Percentiles rank a stretch among this genome's conserved stretches.
These are phyloP conservation scores for Apeira syringaria DNA, from an alignment of 2,888 invertebrate species.

Conservation along the genomic window DNA sequence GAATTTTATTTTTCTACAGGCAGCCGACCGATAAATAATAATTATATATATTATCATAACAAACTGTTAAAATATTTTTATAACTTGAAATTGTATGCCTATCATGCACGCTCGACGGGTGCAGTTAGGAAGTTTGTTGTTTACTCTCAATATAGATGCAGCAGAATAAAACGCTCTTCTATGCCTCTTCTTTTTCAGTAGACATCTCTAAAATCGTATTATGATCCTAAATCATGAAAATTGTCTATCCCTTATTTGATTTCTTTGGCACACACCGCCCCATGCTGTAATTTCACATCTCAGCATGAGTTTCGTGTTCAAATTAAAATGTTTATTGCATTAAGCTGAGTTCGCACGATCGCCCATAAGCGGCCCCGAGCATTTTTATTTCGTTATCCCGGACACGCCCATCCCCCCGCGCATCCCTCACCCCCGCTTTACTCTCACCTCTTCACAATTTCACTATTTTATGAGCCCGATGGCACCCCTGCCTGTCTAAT, in stretches of 20 bases:
- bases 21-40: too few species aligned
- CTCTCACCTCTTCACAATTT: constrained; percentile 57
- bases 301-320: constrained; percentile 81
- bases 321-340: constrained; percentile 84
- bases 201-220: constrained; percentile 7
- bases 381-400: constrained; percentile 78
- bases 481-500: constrained; percentile 72
- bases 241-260: constrained; percentile 69
- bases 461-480: constrained; percentile 67
- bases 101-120: too few species aligned
- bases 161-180: too few species aligned
- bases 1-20: too few species aligned
- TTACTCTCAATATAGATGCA: too few species aligned
- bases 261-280: constrained; percentile 64
- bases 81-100: too few species aligned
- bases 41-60: too few species aligned
- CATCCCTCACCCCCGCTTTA: constrained; percentile 33
- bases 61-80: too few species aligned
- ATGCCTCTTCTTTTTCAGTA: too few species aligned
- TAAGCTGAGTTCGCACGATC: constrained; percentile 78
- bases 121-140: too few species aligned
- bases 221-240: constrained; percentile 54
- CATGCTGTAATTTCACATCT: constrained; percentile 73
- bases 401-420: constrained; percentile 58
- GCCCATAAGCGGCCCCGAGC: constrained; percentile 60